Evolutionary conservation across 2,797 vertebrate species (phyloP), one percentile per base, ranked within the genome.

Genomic region (Tachyglossus aculeatus): DNA sequence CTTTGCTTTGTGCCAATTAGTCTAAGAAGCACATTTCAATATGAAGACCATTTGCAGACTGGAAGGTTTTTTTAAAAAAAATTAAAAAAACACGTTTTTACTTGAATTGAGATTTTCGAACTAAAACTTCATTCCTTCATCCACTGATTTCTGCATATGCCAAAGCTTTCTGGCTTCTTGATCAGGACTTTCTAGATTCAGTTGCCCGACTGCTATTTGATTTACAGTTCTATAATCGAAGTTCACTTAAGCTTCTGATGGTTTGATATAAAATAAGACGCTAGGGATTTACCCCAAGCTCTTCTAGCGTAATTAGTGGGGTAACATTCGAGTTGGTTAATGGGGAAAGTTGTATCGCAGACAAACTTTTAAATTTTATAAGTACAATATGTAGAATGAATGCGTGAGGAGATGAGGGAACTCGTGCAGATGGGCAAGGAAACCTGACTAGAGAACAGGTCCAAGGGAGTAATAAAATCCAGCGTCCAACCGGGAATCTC

Each of bases 271-370:
- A 48, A 47, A 15, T 22, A 53, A 55, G 66, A 55, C 24, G 8
- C 25, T 32, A 15, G 70, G 31, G 61, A 51, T 74, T 75, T 33
- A 40, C 47, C 50, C n/a, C 67, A n/a, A 58, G 21, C 32, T 39
- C 48, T 64, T 70, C 54, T 43, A 64, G 60, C 38, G 5, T 14
- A 45, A 67, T 55, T 56, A 67, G 32, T n/a, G n/a, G n/a, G n/a
- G n/a, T n/a, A n/a, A n/a, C n/a, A n/a, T n/a, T n/a, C n/a, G n/a
- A n/a, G n/a, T n/a, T n/a, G n/a, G n/a, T n/a, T 41, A 74, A 19
- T 7, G 3, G 13, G 7, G 9, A 50, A 63, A 45, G 21, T 16
- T 55, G 3, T 57, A 19, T 63, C 67, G 18, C 27, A 36, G 47
- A 19, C 16, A 64, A 44, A 52, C 24, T 32, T 27, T 53, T 50